phyloP scores from a whole-genome alignment of 2,888 invertebrate genomes.

The Tenthredo mesomela region DNA sequence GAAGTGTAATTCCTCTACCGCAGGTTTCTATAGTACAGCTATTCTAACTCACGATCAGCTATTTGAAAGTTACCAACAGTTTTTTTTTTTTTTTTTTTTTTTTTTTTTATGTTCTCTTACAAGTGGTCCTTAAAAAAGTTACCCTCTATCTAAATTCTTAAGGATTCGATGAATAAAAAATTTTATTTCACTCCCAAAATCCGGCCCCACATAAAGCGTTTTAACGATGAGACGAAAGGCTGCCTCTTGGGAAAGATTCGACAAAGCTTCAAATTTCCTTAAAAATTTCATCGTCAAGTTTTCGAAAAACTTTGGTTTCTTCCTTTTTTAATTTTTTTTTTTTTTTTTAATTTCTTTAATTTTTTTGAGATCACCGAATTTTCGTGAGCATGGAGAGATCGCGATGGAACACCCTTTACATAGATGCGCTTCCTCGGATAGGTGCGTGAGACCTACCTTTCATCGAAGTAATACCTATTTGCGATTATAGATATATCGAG shows the following conservation, averaged over 20 bases:
- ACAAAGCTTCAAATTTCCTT: background rate
- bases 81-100: background rate
- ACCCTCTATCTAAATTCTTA: background rate
- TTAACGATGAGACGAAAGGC: background rate
- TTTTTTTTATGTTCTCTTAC: constrained; percentile 1
- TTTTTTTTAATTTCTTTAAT: no score
- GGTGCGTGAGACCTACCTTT: background rate
- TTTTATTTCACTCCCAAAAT: background rate
- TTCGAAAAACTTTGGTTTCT: no score
- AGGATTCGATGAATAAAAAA: background rate
- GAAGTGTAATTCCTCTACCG: constrained; percentile 4
- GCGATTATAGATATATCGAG: background rate
- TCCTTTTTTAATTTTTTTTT: no score
- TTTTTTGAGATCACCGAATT: background rate
- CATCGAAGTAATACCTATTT: background rate
- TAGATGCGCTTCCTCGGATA: background rate
- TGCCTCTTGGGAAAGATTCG: background rate
- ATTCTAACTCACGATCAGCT: background rate
- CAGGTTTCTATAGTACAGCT: background rate
- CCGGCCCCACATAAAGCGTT: background rate
- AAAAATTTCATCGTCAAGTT: background rate
- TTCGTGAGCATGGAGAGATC: background rate
- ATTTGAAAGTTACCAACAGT: constrained; percentile 2
- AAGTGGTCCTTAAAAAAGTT: background rate
- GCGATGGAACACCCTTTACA: background rate